Evolutionary conservation across 2,888 invertebrate species (phyloP), one percentile per base, ranked within the genome.

Genomic region (Melolontha melolontha): DNA sequence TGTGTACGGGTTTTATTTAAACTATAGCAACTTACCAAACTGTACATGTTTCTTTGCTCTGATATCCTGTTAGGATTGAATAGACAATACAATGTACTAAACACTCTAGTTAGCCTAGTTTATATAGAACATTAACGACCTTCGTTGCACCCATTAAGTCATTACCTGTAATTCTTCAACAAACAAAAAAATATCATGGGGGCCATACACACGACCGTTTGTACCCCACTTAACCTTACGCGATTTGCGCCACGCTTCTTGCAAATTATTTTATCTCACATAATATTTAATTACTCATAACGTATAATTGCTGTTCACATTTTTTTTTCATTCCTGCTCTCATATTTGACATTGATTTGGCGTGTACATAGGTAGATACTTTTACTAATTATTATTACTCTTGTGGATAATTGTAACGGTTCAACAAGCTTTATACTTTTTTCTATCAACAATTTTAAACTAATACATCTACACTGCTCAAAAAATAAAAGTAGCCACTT

Each of bases 111-210:
- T 49, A 71, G 67, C 71, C 66, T 51, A 40, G 68, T 72, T 70
- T 75, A 74, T 75, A 75, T 75, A 75, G 62, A 69, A 70, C 34
- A 64, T 47, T 70, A 50, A 22, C 68, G 75, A 69, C 75, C 75
- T 75, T 75, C 71, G 69, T 71, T 7, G 47, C 50, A 41, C 66
- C 59, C 49, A 42, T 57, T 57, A 66, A 47, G 47, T 54, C 16
- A 17, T 39, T 54, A 54, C 34, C 39, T 40, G n/a, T 55, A 55
- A 22, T 34, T n/a, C 44, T 44, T 52, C 12, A 11, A 22, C 22
- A 41, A 54, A 22, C 22, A 51, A 52, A 52, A 65, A 65, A 34
- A 29, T 34, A 34, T 34, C 10, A 34, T 34, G 34, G 34, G 34
- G 34, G 34, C 34, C 34, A 34, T 34, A 34, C 34, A 34, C 34